Conservation (phyloP, 2,797 vertebrate genomes). For the Darevskia mixta region DNA sequence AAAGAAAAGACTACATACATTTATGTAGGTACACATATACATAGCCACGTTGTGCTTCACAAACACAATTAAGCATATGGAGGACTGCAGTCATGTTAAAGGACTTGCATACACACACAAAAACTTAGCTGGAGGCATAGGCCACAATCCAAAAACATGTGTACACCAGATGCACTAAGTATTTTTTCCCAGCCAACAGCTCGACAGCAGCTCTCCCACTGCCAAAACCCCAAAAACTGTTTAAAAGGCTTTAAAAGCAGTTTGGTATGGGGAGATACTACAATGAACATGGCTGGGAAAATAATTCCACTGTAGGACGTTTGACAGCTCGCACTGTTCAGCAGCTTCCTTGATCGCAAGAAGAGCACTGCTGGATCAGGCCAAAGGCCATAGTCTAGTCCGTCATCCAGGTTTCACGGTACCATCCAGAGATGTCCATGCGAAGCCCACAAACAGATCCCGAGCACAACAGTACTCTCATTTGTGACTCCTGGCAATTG, state of each 20-base stretch:
- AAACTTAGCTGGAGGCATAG: slow-evolving; percentile 11
- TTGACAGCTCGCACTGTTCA: not conserved
- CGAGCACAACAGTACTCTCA: too few species aligned
- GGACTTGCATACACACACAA: not conserved
- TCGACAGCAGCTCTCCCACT: not conserved
- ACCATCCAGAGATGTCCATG: too few species aligned
- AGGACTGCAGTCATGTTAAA: not conserved
- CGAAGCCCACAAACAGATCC: too few species aligned
- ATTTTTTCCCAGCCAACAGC: slow-evolving; percentile 1
- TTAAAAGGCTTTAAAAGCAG: slow-evolving; percentile 35
- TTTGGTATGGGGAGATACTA: not conserved
- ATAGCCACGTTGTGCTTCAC: not conserved
- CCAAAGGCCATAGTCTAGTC: too few species aligned
- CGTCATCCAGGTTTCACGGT: too few species aligned
- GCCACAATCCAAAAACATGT: slow-evolving; percentile 32
- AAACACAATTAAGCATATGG: not conserved
- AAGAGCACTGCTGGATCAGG: not conserved
- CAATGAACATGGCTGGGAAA: not conserved
- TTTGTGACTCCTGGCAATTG: too few species aligned
- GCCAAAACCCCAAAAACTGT: not conserved
- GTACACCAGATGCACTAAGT: slow-evolving; percentile 27
- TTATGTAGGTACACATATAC: not conserved
- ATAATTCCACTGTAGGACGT: not conserved
- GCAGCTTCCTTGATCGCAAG: not conserved
- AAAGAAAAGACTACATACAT: too few species aligned